Conservation (phyloP, 2,113 vertebrate genomes). For the Nymphicus hollandicus region DNA sequence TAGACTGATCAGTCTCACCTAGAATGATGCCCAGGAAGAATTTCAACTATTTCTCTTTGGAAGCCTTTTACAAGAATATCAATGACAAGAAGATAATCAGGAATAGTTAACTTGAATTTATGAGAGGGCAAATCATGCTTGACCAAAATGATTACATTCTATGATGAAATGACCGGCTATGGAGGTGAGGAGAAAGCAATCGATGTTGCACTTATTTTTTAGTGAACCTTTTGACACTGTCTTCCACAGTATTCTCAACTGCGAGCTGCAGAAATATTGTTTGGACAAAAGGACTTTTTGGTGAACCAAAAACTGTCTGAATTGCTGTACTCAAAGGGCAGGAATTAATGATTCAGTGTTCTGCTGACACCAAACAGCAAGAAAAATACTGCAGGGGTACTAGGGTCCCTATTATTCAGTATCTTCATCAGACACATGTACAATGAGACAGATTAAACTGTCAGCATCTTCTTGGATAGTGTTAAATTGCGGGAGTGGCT, state of each 20-base stretch:
- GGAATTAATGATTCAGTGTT: not conserved
- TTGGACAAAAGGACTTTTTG: not conserved
- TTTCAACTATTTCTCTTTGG: not conserved
- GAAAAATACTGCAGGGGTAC: not conserved
- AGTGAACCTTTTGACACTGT: not conserved
- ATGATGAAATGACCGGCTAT: not conserved
- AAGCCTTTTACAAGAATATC: not conserved
- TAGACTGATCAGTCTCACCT: not conserved
- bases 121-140: not conserved
- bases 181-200: not conserved
- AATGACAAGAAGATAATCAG: not conserved
- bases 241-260: not conserved
- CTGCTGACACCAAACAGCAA: not conserved
- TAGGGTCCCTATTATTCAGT: not conserved
- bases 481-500: not conserved
- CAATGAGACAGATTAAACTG: not conserved
- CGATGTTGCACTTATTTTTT: not conserved
- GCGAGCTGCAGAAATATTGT: not conserved
- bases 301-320: not conserved
- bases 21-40: not conserved
- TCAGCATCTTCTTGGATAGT: not conserved
- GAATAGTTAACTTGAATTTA: not conserved
- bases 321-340: not conserved
- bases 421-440: not conserved
- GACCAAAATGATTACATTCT: not conserved